Evolutionary conservation across 2,797 vertebrate species (phyloP), one percentile per base, ranked within the genome.

Genomic region (Coregonus sp.): DNA sequence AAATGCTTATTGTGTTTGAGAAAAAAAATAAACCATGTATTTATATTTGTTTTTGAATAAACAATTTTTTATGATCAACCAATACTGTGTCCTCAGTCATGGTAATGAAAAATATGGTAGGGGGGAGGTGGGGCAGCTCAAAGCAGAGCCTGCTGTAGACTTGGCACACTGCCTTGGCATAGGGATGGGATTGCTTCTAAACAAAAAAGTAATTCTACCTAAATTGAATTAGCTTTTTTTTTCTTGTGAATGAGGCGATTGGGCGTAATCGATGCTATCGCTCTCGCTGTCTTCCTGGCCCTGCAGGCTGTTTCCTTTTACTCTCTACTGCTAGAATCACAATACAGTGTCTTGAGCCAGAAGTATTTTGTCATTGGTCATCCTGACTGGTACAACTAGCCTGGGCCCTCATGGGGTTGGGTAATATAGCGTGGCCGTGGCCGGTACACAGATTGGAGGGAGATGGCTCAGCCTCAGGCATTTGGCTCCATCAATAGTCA

Each of bases 401-500:
- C 50, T 81, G 72, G 75, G 88, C 81, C 83, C 74, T 72, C 15
- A 74, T 76, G 73, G 79, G 84, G 73, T 71, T 77, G 74, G 78
- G 71, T 75, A 83, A 87, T 77, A 79, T 70, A 76, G 75, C 9
- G 1, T 69, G 77, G 65, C 7, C 25, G 25, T 25, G 25, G 31
- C 76, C 18, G 71, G 78, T 76, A 73, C 35, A 76, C 37, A 59
- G 79, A 85, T 83, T 91, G 80, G 81, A 75, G 69, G 73, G 65
- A 2, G 74, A 80, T 50, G 33, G 15, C 78, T 78, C 12, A 0
- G 79, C 86, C 81, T 78, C 74, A 68, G 82, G 88, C 82, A 29
- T 83, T 86, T 84, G 80, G 78, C 74, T 79, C 79, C n/a, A 82
- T 91, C 85, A 85, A 80, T 90, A 87, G 84, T 86, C 63, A 86